Evolutionary conservation across 2,113 vertebrate genomes (phyloP).

Genomic region (Thermophis baileyi): DNA sequence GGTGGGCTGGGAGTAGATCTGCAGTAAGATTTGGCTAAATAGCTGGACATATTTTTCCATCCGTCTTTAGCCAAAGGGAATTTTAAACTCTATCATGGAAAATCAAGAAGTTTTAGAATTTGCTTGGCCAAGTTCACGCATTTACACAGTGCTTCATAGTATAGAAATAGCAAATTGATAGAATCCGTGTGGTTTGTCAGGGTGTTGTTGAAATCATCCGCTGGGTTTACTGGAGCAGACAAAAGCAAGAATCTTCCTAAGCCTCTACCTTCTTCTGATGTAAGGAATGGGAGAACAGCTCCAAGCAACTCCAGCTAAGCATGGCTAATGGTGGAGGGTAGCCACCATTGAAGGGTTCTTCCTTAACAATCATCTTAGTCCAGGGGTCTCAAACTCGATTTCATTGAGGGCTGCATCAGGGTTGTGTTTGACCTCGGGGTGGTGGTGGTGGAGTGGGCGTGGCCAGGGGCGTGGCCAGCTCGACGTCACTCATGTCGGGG

Average conservation of each 20-base stretch:
- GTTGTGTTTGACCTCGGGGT: no score
- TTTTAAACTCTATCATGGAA: not conserved
- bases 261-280: not conserved
- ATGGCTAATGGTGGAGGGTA: not conserved
- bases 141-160: not conserved
- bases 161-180: not conserved
- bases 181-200: not conserved
- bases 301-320: not conserved
- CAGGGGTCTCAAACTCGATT: no score
- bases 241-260: not conserved
- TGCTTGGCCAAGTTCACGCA: not conserved
- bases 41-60: not conserved
- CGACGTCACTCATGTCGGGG: no score
- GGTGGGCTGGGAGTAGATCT: not conserved
- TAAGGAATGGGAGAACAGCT: not conserved
- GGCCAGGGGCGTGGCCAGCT: no score
- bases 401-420: no score
- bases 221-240: not conserved
- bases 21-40: constrained; percentile 47
- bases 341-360: not conserved
- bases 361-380: not conserved
- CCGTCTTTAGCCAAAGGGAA: not conserved
- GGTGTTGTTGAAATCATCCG: not conserved
- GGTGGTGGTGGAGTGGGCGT: no score
- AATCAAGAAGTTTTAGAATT: not conserved